phyloP scores from a whole-genome alignment of 1,140 invertebrate genomes.

The Xylocopa sonorina region DNA sequence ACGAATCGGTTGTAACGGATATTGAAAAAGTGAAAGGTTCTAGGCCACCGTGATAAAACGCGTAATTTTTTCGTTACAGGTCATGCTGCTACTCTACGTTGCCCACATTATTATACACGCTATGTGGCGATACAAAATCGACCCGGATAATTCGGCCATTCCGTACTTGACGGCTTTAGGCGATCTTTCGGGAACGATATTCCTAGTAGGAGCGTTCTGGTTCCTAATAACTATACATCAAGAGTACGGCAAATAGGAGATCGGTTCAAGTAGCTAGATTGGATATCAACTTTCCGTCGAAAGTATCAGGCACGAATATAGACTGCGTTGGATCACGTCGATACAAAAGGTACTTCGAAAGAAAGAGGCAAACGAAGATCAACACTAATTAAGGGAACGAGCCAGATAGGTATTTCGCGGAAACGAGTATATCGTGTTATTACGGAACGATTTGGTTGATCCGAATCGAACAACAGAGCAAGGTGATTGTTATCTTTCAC shows the following conservation, averaged over 20 bases:
- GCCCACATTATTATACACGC: constrained; percentile 93
- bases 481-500: neutral
- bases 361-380: neutral
- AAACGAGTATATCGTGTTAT: constrained; percentile 9
- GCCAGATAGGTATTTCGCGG: neutral
- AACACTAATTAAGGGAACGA: neutral
- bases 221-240: constrained; percentile 83
- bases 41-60: neutral
- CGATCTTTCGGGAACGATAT: constrained; percentile 94
- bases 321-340: neutral
- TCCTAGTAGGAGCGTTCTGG: constrained; percentile 92
- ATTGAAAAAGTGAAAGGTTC: constrained; percentile 40
- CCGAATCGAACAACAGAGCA: neutral
- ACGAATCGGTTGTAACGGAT: neutral
- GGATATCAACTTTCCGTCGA: neutral
- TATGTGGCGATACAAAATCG: constrained; percentile 95
- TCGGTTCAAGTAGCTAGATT: no score
- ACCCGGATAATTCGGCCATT: constrained; percentile 98
- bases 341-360: neutral
- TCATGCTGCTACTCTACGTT: constrained; percentile 90
- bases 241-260: constrained; percentile 58
- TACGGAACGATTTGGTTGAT: constrained; percentile 19
- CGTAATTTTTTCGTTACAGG: constrained; percentile 83
- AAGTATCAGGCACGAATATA: neutral
- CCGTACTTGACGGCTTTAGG: constrained; percentile 97